Evolutionary conservation across 2,113 vertebrate genomes (phyloP).

Genomic region (Centrocercus urophasianus): DNA sequence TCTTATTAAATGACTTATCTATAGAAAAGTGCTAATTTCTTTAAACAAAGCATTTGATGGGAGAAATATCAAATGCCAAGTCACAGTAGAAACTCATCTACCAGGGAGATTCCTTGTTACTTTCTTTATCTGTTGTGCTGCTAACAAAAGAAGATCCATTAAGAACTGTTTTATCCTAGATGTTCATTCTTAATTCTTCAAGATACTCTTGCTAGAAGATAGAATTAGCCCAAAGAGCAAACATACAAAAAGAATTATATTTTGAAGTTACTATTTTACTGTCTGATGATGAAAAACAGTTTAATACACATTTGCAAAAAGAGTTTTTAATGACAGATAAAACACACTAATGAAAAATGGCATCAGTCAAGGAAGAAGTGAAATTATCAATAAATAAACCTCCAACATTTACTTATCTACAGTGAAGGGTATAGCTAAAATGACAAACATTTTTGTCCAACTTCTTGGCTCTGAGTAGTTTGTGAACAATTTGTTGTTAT

Average conservation of each 20-base stretch:
- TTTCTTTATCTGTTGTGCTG: background rate
- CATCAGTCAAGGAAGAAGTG: background rate
- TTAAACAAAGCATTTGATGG: background rate
- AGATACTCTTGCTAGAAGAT: background rate
- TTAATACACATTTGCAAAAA: background rate
- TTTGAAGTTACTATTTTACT: background rate
- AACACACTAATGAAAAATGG: background rate
- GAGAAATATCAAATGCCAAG: constrained; percentile 19
- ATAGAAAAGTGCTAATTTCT: constrained; percentile 28
- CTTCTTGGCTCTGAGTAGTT: background rate
- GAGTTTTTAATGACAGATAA: background rate
- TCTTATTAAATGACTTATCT: background rate
- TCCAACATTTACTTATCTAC: background rate
- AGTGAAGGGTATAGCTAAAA: background rate
- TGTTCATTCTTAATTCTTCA: background rate
- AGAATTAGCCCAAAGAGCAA: background rate
- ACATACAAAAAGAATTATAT: background rate
- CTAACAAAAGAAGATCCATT: constrained; percentile 6
- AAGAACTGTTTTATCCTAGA: constrained; percentile 13
- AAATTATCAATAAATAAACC: background rate
- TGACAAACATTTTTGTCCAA: background rate
- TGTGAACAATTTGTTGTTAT: background rate
- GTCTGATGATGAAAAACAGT: background rate
- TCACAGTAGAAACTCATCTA: constrained; percentile 32
- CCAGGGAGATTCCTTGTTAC: constrained; percentile 25